phyloP scores from a whole-genome alignment of 2,113 vertebrate genomes.

The Cheilinus undulatus region DNA sequence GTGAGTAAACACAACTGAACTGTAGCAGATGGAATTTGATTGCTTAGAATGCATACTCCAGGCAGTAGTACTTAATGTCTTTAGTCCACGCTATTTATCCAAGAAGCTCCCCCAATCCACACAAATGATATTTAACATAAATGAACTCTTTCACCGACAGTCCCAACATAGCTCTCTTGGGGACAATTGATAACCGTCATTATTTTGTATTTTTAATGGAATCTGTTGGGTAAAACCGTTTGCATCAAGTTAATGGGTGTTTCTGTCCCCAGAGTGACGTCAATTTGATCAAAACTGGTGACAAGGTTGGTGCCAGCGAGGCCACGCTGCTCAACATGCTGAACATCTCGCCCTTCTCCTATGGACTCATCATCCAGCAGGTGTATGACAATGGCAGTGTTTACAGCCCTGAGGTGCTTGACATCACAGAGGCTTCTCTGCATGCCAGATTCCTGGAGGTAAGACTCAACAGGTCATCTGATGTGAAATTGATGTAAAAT shows the following conservation, averaged over 20 bases:
- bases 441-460: slow-evolving; percentile 95
- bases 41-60: too few relatives aligned
- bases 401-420: slow-evolving; percentile 97
- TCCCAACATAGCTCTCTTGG: too few relatives aligned
- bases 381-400: slow-evolving; percentile 99
- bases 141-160: too few relatives aligned
- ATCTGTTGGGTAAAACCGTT: background rate
- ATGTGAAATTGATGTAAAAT: background rate
- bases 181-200: too few relatives aligned
- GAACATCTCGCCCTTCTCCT: slow-evolving; percentile 99
- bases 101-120: too few relatives aligned
- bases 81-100: too few relatives aligned
- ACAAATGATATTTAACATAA: too few relatives aligned
- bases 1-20: slow-evolving; percentile 77
- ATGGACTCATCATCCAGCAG: slow-evolving; percentile 95
- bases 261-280: slow-evolving; percentile 89
- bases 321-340: slow-evolving; percentile 98
- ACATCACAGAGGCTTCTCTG: slow-evolving; percentile 96
- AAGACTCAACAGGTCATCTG: background rate
- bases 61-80: too few relatives aligned
- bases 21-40: too few relatives aligned
- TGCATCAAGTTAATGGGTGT: background rate
- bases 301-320: slow-evolving; percentile 99
- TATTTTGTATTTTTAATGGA: too few relatives aligned
- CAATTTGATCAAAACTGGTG: slow-evolving; percentile 92